Percentiles rank a stretch among this genome's conserved stretches.
phyloP scores from a whole-genome alignment of 2,113 vertebrate genomes.

The Notothenia rossii region DNA sequence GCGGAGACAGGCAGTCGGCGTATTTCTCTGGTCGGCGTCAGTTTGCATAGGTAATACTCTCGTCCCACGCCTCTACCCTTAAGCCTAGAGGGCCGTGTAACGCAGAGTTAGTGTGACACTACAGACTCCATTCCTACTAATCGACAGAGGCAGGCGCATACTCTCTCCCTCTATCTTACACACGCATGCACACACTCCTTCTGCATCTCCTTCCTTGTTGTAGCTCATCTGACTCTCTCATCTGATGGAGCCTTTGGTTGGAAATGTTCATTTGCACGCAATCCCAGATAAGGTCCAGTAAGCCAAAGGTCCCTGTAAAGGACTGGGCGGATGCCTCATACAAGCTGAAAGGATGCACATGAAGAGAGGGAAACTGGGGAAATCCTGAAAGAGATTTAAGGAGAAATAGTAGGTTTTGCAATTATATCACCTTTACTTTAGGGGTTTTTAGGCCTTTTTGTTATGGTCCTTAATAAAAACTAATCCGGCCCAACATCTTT shows the following conservation, averaged over 20 bases:
- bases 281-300: slow-evolving; percentile 8
- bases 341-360: background rate
- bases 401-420: background rate
- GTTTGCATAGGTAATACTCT: slow-evolving; percentile 67
- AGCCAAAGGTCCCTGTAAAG: slow-evolving; percentile 12
- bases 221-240: slow-evolving; percentile 43
- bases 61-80: slow-evolving; percentile 39
- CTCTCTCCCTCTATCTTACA: slow-evolving; percentile 19
- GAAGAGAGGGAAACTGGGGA: background rate
- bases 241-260: slow-evolving; percentile 42
- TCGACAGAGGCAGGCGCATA: slow-evolving; percentile 31
- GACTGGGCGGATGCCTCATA: background rate
- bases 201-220: slow-evolving; percentile 39
- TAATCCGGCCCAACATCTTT: too few relatives aligned
- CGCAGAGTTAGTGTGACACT: slow-evolving; percentile 52
- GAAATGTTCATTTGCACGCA: slow-evolving; percentile 50
- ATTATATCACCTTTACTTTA: background rate
- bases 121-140: slow-evolving; percentile 30
- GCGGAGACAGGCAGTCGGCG: slow-evolving; percentile 19
- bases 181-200: slow-evolving; percentile 15
- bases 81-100: slow-evolving; percentile 40
- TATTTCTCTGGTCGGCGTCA: slow-evolving; percentile 41
- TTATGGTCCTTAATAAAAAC: background rate
- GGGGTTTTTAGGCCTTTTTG: background rate
- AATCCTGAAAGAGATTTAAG: background rate